phyloP scores from a whole-genome alignment of 2,888 invertebrate species.

The Litoditis marina region DNA sequence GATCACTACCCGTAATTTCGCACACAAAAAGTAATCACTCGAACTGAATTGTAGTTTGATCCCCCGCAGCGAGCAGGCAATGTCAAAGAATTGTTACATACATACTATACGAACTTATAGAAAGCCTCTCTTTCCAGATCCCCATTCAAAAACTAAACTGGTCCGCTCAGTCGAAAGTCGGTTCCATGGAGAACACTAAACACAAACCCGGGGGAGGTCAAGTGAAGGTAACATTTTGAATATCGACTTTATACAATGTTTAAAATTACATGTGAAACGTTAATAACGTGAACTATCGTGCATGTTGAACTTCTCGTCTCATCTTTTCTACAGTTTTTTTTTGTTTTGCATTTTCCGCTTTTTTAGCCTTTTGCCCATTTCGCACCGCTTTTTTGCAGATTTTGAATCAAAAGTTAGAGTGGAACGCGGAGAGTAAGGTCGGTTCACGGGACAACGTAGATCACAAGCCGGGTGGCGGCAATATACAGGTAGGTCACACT shows the following conservation, averaged over 20 bases:
- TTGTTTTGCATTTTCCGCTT: not conserved
- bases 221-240: conserved; percentile 69
- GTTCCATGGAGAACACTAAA: conserved; percentile 80
- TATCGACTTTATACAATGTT: not conserved
- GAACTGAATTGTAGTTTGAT: too few relatives aligned
- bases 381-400: conserved; percentile 29
- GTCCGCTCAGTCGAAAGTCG: conserved; percentile 80
- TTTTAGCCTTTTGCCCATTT: not conserved
- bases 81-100: not conserved
- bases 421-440: conserved; percentile 74
- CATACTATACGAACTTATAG: too few relatives aligned
- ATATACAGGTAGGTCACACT: conserved; percentile 71
- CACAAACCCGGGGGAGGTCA: conserved; percentile 84
- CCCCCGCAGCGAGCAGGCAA: too few relatives aligned
- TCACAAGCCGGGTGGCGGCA: conserved; percentile 81
- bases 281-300: not conserved
- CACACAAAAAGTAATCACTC: too few relatives aligned
- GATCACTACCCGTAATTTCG: too few relatives aligned
- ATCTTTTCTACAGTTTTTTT: not conserved
- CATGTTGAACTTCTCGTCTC: not conserved
- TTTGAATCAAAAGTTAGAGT: conserved; percentile 33
- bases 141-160: conserved; percentile 59
- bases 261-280: not conserved
- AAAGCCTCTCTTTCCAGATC: conserved; percentile 30
- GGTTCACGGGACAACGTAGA: conserved; percentile 81